These are phyloP conservation scores for Metridium senile DNA, from an alignment of 92 coral and sea anemone species.

Conservation along the genomic window DNA sequence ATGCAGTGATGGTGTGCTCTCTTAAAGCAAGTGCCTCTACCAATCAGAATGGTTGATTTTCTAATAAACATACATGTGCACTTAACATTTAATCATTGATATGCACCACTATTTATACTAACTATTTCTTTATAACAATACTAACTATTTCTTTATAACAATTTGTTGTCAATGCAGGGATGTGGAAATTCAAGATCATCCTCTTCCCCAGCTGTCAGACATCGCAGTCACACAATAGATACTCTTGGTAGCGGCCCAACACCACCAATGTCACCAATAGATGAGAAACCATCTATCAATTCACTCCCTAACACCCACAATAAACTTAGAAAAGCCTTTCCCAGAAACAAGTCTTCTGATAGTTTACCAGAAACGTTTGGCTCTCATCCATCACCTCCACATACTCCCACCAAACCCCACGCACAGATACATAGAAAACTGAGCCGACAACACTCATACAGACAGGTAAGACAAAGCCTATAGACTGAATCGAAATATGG, in stretches of 20 bases:
- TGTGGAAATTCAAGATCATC: constrained; percentile 34
- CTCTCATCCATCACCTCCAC: constrained; percentile 40
- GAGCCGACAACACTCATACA: constrained; percentile 61
- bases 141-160: too few species aligned
- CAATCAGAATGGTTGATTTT: too few species aligned
- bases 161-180: not conserved
- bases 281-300: constrained; percentile 25
- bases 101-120: too few species aligned
- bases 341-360: constrained; percentile 40
- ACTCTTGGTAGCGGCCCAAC: constrained; percentile 40
- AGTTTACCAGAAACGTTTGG: constrained; percentile 53
- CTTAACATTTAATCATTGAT: too few species aligned
- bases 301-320: constrained; percentile 36
- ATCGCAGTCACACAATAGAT: constrained; percentile 55
- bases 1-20: too few species aligned
- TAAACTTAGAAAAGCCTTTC: not conserved
- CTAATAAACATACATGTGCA: too few species aligned
- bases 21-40: too few species aligned
- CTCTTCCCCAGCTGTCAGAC: constrained; percentile 42
- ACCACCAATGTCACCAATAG: constrained; percentile 71
- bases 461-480: constrained; percentile 56
- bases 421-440: constrained; percentile 40
- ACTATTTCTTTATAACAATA: too few species aligned
- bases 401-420: constrained; percentile 52
- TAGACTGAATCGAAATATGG: not conserved